Percentiles rank a stretch among this genome's conserved stretches.
These are phyloP conservation scores for Laticauda laticaudata DNA, from an alignment of 2,113 vertebrate genomes.

Conservation along the genomic window DNA sequence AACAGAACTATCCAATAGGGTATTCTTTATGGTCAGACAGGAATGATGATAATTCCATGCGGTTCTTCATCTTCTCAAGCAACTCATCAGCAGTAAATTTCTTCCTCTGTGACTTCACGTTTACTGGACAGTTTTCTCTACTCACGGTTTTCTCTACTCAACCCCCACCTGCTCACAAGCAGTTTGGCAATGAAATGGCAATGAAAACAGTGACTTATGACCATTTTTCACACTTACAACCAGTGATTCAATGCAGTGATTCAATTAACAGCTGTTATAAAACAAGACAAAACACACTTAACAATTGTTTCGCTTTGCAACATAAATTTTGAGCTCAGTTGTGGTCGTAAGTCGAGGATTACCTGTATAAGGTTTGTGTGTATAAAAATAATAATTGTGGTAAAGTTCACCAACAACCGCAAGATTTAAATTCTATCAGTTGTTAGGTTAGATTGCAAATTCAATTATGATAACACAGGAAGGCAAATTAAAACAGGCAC, in stretches of 20 bases:
- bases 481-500: background rate
- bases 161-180: too few relatives aligned
- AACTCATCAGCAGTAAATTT: background rate
- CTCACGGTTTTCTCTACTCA: background rate
- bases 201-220: too few relatives aligned
- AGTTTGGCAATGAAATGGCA: too few relatives aligned
- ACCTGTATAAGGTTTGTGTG: too few relatives aligned
- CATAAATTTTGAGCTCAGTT: too few relatives aligned
- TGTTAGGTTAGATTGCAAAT: background rate
- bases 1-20: background rate
- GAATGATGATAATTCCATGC: background rate
- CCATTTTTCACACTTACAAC: too few relatives aligned
- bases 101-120: background rate
- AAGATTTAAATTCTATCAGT: background rate
- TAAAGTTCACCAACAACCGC: background rate
- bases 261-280: too few relatives aligned
- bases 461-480: background rate
- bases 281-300: too few relatives aligned
- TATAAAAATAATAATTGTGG: too few relatives aligned
- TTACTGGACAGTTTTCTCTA: background rate
- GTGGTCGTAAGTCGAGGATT: too few relatives aligned
- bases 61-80: background rate
- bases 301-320: too few relatives aligned
- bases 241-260: too few relatives aligned
- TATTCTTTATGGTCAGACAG: background rate